These are phyloP conservation scores for Pseudochirops cupreus DNA, from an alignment of 2,797 vertebrate species.

Conservation along the genomic window DNA sequence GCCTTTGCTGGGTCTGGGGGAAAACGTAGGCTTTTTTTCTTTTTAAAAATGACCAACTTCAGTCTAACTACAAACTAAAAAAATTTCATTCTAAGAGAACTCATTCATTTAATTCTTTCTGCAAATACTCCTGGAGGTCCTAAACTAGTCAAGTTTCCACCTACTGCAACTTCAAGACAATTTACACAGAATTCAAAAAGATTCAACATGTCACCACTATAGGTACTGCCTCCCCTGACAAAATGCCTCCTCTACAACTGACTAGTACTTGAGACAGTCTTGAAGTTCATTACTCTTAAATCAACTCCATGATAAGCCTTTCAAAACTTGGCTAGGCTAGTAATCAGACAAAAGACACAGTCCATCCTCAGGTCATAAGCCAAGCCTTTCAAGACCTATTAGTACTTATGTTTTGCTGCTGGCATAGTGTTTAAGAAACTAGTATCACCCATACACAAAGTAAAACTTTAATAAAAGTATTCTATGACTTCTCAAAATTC, in stretches of 20 bases:
- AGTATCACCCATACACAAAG: background rate
- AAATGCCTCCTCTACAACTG: background rate
- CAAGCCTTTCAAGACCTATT: background rate
- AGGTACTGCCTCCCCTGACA: background rate
- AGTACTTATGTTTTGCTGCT: background rate
- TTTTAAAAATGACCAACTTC: background rate
- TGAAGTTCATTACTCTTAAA: background rate
- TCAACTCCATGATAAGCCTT: background rate
- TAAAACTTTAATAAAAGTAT: background rate
- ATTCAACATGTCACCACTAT: background rate
- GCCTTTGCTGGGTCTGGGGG: background rate
- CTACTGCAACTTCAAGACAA: background rate
- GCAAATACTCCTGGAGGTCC: background rate
- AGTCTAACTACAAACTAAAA: background rate
- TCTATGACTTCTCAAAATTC: background rate
- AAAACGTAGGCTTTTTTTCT: background rate
- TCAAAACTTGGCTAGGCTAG: background rate
- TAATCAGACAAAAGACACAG: background rate
- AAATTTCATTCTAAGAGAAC: background rate
- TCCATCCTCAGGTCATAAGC: background rate
- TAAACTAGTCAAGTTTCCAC: background rate
- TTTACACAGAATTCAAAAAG: background rate
- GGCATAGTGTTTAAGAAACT: background rate
- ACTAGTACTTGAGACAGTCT: background rate
- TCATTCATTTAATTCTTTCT: background rate